Evolutionary conservation across 1,140 invertebrate genomes (phyloP), one percentile per base, ranked within the genome.

Genomic region (Sarcophaga bullata): DNA sequence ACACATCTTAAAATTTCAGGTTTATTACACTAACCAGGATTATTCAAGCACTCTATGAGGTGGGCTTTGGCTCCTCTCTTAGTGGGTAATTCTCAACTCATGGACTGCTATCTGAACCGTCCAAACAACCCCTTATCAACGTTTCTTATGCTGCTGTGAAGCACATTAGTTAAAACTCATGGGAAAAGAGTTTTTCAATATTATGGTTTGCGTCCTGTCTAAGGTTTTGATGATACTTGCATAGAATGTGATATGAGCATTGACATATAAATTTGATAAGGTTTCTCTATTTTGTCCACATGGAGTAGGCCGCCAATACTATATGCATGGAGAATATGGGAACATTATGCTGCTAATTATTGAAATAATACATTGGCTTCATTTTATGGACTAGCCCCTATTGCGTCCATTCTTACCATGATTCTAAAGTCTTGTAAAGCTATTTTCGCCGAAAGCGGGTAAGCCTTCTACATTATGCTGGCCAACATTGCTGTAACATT

Each of bases 261-360:
- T 99, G 97, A 89, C 98, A 99, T 82, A 99, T 96, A 91, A 99
- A 99, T 91, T 99, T 99, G 91, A 99, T 99, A 99, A 8, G 98
- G 98, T 90, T 98, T 98, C 97, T 93, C 92, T 95, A 6, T 97
- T 97, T 86, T 96, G 95, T 15, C 98, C 82, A 97, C 92, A 80
- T 93, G 58, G 96, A 98, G 90, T 98, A 95, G 0, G 98, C 98
- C 13, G 97, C 96, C 50, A 98, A 92, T 86, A 99, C n/a, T 96
- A 91, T 99, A 99, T 68, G 96, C 96, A 91, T 52, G n/a, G 97
- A 97, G 91, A 98, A 97, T 84, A 99, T 93, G 13, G 98, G 98
- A 99, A 98, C 84, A 98, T 92, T 47, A 97, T 93, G n/a, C 85
- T 86, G 80, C 25, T n/a, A 84, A 73, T 10, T 11, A 25, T 73